These are phyloP conservation scores for Centroberyx gerrardi DNA, from an alignment of 2,797 vertebrate species.

Conservation along the genomic window DNA sequence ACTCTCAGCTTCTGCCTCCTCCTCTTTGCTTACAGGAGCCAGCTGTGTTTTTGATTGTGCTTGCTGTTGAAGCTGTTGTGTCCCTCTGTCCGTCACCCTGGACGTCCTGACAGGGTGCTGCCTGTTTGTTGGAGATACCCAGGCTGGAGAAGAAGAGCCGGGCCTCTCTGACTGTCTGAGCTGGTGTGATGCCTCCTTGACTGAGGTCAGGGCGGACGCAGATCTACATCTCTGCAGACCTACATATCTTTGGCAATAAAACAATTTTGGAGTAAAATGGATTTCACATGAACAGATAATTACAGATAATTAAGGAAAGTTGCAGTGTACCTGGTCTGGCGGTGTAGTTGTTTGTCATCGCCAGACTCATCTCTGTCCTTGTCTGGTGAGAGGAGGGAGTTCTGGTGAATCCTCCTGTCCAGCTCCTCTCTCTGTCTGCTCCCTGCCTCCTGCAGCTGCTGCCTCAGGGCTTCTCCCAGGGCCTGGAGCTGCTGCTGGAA, in stretches of 20 bases:
- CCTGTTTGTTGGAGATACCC: slow-evolving; percentile 70
- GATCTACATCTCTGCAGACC: slow-evolving; percentile 81
- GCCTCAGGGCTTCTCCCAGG: slow-evolving; percentile 73
- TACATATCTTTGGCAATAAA: slow-evolving; percentile 62
- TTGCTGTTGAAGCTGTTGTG: slow-evolving; percentile 76
- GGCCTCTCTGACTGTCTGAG: slow-evolving; percentile 67
- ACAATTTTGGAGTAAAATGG: not conserved
- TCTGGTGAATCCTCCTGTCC: slow-evolving; percentile 79
- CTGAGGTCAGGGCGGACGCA: slow-evolving; percentile 75
- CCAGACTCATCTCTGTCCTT: slow-evolving; percentile 34
- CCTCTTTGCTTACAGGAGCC: slow-evolving; percentile 74
- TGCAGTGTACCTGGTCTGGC: slow-evolving; percentile 59
- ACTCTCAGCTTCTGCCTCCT: slow-evolving; percentile 90
- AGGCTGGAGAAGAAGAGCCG: slow-evolving; percentile 72
- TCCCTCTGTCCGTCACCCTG: slow-evolving; percentile 75
- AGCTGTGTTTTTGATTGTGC: slow-evolving; percentile 76
- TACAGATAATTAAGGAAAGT: not conserved
- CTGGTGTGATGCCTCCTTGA: slow-evolving; percentile 55
- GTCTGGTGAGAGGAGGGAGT: slow-evolving; percentile 72
- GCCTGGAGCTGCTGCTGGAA: slow-evolving; percentile 74
- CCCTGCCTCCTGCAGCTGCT: slow-evolving; percentile 80
- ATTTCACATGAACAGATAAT: not conserved
- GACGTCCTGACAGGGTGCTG: slow-evolving; percentile 74
- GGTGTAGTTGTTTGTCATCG: slow-evolving; percentile 67
- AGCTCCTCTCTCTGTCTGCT: slow-evolving; percentile 74